Evolutionary conservation across 2,113 vertebrate genomes (phyloP), one percentile per base, ranked within the genome.

Genomic region (Potamarius usumacintae): DNA sequence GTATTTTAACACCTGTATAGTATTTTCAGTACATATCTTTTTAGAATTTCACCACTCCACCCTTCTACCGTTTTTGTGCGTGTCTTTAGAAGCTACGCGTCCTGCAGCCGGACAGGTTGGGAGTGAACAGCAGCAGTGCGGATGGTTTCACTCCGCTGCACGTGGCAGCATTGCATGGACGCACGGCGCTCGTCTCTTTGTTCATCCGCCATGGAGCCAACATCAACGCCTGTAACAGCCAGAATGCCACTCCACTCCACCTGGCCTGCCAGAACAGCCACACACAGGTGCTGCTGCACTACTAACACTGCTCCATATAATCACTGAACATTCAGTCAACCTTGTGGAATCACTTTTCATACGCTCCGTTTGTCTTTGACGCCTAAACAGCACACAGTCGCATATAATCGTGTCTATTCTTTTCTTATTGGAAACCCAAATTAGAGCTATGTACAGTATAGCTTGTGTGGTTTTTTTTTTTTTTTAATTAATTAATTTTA

Each of bases 231-330:
- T 95, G 90, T 89, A 96, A 96, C 10, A 72, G 88, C 3, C 94
- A 94, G 85, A 96, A 93, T 0, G 95, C 96, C 0, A 95, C 96
- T 0, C 96, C 98, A 0, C 97, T 99, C 0, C 98, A 99, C 91
- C 94, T 99, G 67, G 97, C 98, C 92, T 96, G 96, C 93, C 97
- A 97, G 92, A 95, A 95, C 91, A 96, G 96, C 52, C 97, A 99
- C 90, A 62, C 95, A 2, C 96, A 97, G 97, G 97, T 97, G 25
- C 48, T 14, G 10, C 30, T 53, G 15, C 27, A n/a, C 52, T 27
- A 52, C 79, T 65, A 77, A 71, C 58, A 9, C 17, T 50, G 42
- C 58, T 18, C 27, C 7, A 27, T 34, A 12, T 60, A 27, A 77
- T 62, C 57, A 52, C 60, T 27, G n/a, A 69, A 12, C 50, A 55